Evolutionary conservation across 2,888 invertebrate genomes (phyloP).

Genomic region (Lasioglossum figueresi): DNA sequence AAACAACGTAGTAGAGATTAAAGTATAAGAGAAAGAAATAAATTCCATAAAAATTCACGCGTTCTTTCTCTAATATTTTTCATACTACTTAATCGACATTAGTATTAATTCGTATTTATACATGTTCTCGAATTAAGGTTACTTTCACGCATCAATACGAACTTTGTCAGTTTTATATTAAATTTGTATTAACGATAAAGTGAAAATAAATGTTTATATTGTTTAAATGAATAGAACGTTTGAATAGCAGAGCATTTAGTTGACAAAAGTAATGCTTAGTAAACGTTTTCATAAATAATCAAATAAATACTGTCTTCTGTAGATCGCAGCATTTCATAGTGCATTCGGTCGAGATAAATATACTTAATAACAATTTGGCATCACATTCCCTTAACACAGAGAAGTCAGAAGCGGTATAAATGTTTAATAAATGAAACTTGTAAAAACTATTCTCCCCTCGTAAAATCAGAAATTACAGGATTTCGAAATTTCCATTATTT

Average conservation of each 20-base stretch:
- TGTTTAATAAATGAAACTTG: background rate
- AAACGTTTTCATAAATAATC: background rate
- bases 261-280: background rate
- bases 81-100: background rate
- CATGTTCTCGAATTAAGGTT: slow-evolving; percentile 5
- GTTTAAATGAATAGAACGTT: slow-evolving; percentile 4
- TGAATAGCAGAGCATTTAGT: background rate
- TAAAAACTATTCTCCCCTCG: background rate
- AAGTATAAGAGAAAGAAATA: background rate
- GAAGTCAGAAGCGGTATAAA: background rate
- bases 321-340: no score
- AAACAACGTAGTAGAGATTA: background rate
- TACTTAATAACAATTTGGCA: background rate
- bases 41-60: background rate
- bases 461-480: no score
- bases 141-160: background rate
- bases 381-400: no score
- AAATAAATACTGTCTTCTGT: no score
- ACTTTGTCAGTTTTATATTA: background rate
- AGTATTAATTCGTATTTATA: background rate
- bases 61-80: slow-evolving; percentile 1
- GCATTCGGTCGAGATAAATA: background rate
- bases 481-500: no score
- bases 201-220: slow-evolving; percentile 2
- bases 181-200: background rate